A percentile compares a stretch with the other conserved stretches of the same genome.
Conservation (phyloP, 2,888 invertebrate species). For the Acrobeloides nanus region DNA sequence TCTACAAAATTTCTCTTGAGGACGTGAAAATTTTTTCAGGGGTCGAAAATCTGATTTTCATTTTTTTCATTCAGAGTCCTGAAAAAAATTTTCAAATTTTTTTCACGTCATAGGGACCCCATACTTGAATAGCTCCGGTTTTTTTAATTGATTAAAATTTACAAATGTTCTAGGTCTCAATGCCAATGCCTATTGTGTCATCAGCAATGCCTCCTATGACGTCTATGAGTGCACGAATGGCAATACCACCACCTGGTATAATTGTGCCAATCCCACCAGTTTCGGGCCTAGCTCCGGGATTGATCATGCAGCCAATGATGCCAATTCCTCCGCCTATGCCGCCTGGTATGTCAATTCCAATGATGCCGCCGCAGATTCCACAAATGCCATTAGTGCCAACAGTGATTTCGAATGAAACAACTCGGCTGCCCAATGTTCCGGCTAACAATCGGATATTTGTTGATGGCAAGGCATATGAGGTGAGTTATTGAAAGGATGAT, state of each 20-base stretch:
- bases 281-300: slow-evolving; percentile 5
- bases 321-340: slow-evolving; percentile 10
- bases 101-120: too few species aligned
- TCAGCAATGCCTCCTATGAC: slow-evolving; percentile 7
- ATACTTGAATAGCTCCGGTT: too few species aligned
- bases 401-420: slow-evolving; percentile 30
- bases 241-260: not conserved
- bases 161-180: too few species aligned
- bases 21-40: too few species aligned
- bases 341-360: slow-evolving; percentile 1
- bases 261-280: slow-evolving; percentile 1
- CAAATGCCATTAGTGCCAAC: slow-evolving; percentile 8
- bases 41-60: too few species aligned
- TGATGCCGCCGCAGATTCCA: too few species aligned
- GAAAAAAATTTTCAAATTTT: too few species aligned
- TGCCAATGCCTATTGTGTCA: not conserved
- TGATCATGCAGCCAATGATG: slow-evolving; percentile 11
- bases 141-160: too few species aligned
- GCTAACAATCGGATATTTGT: slow-evolving; percentile 53
- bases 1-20: too few species aligned
- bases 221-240: not conserved
- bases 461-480: slow-evolving; percentile 53
- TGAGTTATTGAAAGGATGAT: slow-evolving; percentile 9
- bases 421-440: slow-evolving; percentile 41
- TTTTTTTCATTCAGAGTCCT: too few species aligned